phyloP scores from a whole-genome alignment of 2,888 invertebrate genomes.

The Stenichneumon culpator region DNA sequence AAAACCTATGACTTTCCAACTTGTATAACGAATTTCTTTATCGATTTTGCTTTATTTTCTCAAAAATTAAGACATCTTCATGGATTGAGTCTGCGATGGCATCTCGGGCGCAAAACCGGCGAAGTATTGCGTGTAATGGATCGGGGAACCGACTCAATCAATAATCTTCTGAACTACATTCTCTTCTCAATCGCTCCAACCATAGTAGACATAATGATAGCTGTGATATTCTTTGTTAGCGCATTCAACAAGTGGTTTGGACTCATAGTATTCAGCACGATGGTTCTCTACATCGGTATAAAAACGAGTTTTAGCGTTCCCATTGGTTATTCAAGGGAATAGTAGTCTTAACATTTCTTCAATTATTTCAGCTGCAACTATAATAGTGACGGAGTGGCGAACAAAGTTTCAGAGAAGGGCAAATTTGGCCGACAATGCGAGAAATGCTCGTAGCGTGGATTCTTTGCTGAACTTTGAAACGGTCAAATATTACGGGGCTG shows the following conservation, averaged over 20 bases:
- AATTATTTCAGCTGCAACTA: constrained; percentile 90
- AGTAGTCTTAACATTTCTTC: constrained; percentile 4
- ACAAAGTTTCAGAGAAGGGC: constrained; percentile 97
- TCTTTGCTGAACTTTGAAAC: constrained; percentile 99
- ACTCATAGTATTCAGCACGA: constrained; percentile 96
- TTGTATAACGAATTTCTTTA: not conserved
- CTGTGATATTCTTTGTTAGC: constrained; percentile 94
- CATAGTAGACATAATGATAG: constrained; percentile 95
- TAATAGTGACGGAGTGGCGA: constrained; percentile 98
- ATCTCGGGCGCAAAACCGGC: constrained; percentile 97
- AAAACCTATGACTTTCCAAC: not conserved
- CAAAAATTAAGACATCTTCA: constrained; percentile 90
- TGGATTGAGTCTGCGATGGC: constrained; percentile 96
- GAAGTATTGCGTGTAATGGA: constrained; percentile 99
- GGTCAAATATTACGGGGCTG: constrained; percentile 99
- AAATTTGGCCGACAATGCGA: constrained; percentile 97
- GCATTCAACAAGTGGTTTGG: constrained; percentile 98
- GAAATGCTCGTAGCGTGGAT: constrained; percentile 96
- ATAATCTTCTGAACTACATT: constrained; percentile 96
- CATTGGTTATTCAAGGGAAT: not conserved
- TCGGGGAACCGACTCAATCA: constrained; percentile 98
- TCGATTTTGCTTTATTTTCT: not conserved
- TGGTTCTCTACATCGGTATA: constrained; percentile 96
- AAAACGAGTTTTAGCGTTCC: constrained; percentile 70
- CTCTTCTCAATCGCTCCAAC: constrained; percentile 97